These are phyloP conservation scores for Harlomillsia oculata DNA, from an alignment of 1,140 invertebrate species.

Conservation along the genomic window DNA sequence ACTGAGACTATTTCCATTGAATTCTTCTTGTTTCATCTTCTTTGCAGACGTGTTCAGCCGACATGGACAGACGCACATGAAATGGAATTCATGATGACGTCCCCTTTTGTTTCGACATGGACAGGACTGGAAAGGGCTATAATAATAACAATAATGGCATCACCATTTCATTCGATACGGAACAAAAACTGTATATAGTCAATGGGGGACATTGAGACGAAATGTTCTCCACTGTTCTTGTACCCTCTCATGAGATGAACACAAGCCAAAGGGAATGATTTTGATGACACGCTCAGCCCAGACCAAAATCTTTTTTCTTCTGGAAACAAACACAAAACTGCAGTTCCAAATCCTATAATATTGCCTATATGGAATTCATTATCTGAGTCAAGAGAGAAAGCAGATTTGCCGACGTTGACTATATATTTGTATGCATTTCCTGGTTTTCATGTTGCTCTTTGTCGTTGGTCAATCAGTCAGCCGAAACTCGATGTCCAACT, in stretches of 20 bases:
- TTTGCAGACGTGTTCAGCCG: background rate
- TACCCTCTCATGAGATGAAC: background rate
- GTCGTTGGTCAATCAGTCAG: background rate
- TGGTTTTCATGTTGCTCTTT: conserved; percentile 8
- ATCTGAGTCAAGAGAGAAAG: conserved; percentile 27
- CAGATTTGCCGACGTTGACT: conserved; percentile 34
- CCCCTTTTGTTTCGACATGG: too few species aligned
- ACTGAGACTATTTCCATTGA: background rate
- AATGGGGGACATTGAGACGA: background rate
- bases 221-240: background rate
- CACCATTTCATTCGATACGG: too few species aligned
- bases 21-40: background rate
- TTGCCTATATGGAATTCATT: conserved; percentile 7
- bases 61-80: background rate
- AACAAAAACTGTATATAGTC: too few species aligned
- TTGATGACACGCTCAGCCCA: background rate
- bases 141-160: too few species aligned
- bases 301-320: too few species aligned
- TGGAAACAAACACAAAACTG: too few species aligned
- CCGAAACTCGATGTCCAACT: too few species aligned
- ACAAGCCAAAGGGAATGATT: background rate
- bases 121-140: too few species aligned
- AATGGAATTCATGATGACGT: too few species aligned
- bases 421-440: conserved; percentile 18
- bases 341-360: too few species aligned